Percentiles rank a stretch among this genome's conserved stretches.
Evolutionary conservation across 2,113 vertebrate genomes (phyloP).

Genomic region (Pteropus alecto): DNA sequence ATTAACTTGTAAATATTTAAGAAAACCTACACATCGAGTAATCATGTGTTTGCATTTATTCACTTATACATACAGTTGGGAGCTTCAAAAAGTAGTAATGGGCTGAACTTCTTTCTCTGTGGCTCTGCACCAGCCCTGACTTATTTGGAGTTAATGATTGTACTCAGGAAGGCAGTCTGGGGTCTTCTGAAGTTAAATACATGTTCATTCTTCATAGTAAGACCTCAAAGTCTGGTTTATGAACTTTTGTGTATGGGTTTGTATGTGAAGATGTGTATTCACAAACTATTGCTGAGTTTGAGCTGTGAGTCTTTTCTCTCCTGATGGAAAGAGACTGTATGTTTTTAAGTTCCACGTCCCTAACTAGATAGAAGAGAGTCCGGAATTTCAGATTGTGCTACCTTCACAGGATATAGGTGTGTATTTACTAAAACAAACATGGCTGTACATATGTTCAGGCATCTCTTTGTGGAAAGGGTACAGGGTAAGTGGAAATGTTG

Average conservation of each 20-base stretch:
- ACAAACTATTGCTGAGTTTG: background rate
- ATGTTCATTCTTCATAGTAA: background rate
- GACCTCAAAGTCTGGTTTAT: background rate
- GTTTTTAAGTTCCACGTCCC: background rate
- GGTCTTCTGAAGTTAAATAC: background rate
- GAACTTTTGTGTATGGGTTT: background rate
- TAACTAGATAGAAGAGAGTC: background rate
- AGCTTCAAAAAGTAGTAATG: background rate
- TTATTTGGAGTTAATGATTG: background rate
- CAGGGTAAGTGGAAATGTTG: background rate
- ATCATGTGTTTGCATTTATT: background rate
- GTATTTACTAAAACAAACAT: background rate
- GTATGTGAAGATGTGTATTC: background rate
- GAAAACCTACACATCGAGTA: background rate
- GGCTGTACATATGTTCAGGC: background rate
- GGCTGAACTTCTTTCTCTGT: background rate
- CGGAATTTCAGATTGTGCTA: background rate
- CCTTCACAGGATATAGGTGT: background rate
- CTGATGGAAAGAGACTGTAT: background rate
- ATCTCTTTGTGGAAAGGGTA: background rate
- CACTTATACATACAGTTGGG: background rate
- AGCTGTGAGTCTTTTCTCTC: background rate
- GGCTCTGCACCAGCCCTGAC: background rate
- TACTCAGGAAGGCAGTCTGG: background rate
- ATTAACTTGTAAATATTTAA: constrained; percentile 3